A percentile compares a stretch with the other conserved stretches of the same genome.
These are phyloP conservation scores for Stichopus horrens DNA, from an alignment of 53 echinoderm and acorn worm species.

Conservation along the genomic window DNA sequence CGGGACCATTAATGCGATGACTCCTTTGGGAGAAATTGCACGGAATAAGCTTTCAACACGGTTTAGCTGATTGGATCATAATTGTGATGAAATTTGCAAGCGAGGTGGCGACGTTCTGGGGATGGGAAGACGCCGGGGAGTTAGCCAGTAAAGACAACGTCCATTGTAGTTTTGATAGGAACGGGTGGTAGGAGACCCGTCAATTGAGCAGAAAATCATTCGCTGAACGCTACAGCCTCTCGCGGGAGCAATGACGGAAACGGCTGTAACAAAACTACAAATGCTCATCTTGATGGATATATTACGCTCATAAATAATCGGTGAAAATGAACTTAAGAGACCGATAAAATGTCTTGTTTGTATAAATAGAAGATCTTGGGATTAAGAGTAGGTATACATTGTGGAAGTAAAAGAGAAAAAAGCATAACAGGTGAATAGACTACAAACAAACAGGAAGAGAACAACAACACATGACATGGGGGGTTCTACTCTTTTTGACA, in stretches of 20 bases:
- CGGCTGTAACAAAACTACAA: constrained; percentile 45
- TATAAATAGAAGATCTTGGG: constrained; percentile 30
- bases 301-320: constrained; percentile 30
- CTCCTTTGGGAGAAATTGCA: constrained; percentile 45
- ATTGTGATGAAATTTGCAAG: constrained; percentile 53
- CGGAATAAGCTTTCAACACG: constrained; percentile 47
- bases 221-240: background rate
- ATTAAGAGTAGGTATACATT: background rate
- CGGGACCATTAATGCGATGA: constrained; percentile 38
- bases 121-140: constrained; percentile 45
- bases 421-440: constrained; percentile 39
- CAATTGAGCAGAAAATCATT: constrained; percentile 45
- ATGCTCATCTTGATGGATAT: constrained; percentile 35
- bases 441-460: constrained; percentile 35
- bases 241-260: constrained; percentile 32
- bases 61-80: constrained; percentile 46
- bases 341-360: constrained; percentile 48
- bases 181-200: constrained; percentile 14
- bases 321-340: constrained; percentile 16
- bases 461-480: constrained; percentile 17
- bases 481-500: constrained; percentile 26
- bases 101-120: constrained; percentile 46
- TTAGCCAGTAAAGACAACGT: constrained; percentile 6
- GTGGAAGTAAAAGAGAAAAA: background rate
- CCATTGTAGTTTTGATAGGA: constrained; percentile 17